Percentiles rank a stretch among this genome's conserved stretches.
Conservation (phyloP, 1,140 invertebrate genomes). For the Probaryconus sp. region DNA sequence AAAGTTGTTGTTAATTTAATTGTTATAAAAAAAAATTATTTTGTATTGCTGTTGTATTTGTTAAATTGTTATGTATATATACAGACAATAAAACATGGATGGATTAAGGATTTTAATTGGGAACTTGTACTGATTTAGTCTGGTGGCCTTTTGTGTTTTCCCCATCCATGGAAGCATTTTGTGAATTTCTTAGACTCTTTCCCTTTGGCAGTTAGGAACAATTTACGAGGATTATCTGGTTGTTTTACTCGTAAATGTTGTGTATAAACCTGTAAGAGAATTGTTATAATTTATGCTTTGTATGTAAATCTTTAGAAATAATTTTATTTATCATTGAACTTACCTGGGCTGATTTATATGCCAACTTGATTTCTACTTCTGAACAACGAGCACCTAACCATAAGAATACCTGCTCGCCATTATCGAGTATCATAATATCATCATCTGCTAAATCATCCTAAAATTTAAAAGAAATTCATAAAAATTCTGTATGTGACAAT, state of each 20-base stretch:
- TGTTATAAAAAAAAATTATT: too few species aligned
- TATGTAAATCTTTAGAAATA: too few species aligned
- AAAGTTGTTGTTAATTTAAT: too few species aligned
- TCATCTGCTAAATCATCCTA: constrained; percentile 99
- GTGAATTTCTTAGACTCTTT: constrained; percentile 96
- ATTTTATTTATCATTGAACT: too few species aligned
- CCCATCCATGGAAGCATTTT: constrained; percentile 99
- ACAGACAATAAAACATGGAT: constrained; percentile 32
- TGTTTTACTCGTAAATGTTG: constrained; percentile 98
- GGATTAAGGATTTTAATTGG: constrained; percentile 12
- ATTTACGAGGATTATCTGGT: constrained; percentile 92
- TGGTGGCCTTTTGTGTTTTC: constrained; percentile 84
- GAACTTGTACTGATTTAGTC: constrained; percentile 76
- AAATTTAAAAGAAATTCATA: constrained; percentile 38
- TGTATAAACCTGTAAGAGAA: constrained; percentile 93
- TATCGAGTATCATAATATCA: constrained; percentile 99
- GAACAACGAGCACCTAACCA: constrained; percentile 98
- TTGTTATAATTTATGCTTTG: too few species aligned
- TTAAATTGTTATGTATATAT: constrained; percentile 13
- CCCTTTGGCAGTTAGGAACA: constrained; percentile 97
- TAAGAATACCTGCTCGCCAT: constrained; percentile 97
- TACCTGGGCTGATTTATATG: constrained; percentile 98
- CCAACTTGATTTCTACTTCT: constrained; percentile 99
- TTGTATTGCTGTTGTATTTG: constrained; percentile 3
- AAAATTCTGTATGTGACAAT: neutral